Conservation (phyloP, 2,888 invertebrate species). For the Nemapogon koenigi region DNA sequence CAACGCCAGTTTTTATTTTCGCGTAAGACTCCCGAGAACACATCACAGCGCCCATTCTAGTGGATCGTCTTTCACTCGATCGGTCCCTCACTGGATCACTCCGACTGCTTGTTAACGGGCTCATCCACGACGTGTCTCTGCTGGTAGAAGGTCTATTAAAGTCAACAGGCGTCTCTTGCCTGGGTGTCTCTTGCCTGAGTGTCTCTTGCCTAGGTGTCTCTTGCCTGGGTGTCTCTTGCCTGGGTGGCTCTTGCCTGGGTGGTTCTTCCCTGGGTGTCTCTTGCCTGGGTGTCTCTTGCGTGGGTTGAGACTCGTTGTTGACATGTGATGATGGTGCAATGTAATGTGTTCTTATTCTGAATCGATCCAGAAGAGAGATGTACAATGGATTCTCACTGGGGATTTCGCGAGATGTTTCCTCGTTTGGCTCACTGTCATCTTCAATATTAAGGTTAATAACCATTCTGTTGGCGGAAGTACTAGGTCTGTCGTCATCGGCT, state of each 20-base stretch:
- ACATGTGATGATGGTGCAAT: too few relatives aligned
- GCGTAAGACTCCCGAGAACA: constrained; percentile 36
- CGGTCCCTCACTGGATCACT: background rate
- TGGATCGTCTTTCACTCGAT: too few relatives aligned
- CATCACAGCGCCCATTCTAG: too few relatives aligned
- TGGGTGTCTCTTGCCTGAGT: background rate
- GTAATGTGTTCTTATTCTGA: constrained; percentile 40
- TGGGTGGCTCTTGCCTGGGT: constrained; percentile 18
- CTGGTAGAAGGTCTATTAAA: constrained; percentile 39
- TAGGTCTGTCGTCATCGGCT: background rate
- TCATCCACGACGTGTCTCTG: constrained; percentile 35
- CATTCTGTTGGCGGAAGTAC: constrained; percentile 31
- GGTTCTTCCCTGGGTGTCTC: too few relatives aligned
- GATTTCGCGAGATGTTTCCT: constrained; percentile 14
- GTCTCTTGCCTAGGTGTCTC: constrained; percentile 19
- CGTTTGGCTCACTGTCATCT: constrained; percentile 21
- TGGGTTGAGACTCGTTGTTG: constrained; percentile 17
- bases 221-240: constrained; percentile 17
- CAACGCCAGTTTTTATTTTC: constrained; percentile 42
- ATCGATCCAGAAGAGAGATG: constrained; percentile 32
- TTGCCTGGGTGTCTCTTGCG: constrained; percentile 13
- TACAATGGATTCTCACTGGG: constrained; percentile 24
- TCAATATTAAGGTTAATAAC: constrained; percentile 29
- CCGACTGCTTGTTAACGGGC: too few relatives aligned
- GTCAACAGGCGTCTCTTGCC: constrained; percentile 13